A percentile compares a stretch with the other conserved stretches of the same genome.
Evolutionary conservation across 2,888 invertebrate species (phyloP).

Genomic region (Melanophora roralis): DNA sequence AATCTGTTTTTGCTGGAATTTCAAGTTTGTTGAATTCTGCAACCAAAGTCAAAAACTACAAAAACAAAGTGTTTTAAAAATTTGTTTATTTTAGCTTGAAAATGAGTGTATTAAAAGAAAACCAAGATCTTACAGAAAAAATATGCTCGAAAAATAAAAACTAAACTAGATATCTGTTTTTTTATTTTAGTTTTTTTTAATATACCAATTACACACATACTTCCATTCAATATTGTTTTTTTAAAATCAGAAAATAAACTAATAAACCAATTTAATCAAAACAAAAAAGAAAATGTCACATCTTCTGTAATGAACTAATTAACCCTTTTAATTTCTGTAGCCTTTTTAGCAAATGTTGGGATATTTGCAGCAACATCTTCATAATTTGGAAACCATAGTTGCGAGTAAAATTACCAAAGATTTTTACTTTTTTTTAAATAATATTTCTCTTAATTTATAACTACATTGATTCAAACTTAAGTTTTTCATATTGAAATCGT

Average conservation of each 20-base stretch:
- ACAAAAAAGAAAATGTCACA: slow-evolving; percentile 14
- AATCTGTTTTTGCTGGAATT: slow-evolving; percentile 9
- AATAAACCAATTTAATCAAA: slow-evolving; percentile 50
- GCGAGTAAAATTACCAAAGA: no score
- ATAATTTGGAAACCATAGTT: no score
- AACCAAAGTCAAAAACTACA: no score
- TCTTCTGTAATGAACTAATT: no score
- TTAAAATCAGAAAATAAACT: slow-evolving; percentile 20
- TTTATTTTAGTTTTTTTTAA: slow-evolving; percentile 47
- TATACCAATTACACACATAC: slow-evolving; percentile 33
- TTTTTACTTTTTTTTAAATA: no score
- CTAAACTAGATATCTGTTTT: slow-evolving; percentile 7
- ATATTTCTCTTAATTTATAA: no score
- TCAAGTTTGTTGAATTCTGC: no score
- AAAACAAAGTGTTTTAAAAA: slow-evolving; percentile 1
- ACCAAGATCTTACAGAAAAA: slow-evolving; percentile 17
- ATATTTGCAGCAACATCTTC: no score
- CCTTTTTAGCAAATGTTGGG: no score
- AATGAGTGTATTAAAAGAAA: slow-evolving; percentile 53
- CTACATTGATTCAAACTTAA: no score
- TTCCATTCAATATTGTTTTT: slow-evolving; percentile 28
- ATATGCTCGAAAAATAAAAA: slow-evolving; percentile 62
- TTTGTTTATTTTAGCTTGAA: slow-evolving; percentile 29
- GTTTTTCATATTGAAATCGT: no score
- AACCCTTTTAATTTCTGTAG: no score